Percentiles rank a stretch among this genome's conserved stretches.
phyloP scores from a whole-genome alignment of 2,113 vertebrate species.

The Atlantisia rogersi region DNA sequence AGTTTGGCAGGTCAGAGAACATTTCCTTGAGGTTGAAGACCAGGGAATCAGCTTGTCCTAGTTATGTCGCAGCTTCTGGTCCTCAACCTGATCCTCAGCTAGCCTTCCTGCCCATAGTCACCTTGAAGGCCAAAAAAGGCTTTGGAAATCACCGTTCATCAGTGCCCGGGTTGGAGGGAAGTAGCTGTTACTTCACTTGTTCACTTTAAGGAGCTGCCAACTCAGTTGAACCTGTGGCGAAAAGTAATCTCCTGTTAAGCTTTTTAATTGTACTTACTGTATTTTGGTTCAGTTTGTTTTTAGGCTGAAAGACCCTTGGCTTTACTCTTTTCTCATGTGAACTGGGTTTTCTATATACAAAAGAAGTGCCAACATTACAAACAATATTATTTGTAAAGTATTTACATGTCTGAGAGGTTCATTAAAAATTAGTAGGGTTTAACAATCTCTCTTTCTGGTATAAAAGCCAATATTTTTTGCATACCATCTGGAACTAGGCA shows the following conservation, averaged over 20 bases:
- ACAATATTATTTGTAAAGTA: not conserved
- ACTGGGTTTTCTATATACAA: not conserved
- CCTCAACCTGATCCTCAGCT: not conserved
- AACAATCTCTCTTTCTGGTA: not conserved
- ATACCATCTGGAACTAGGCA: not conserved
- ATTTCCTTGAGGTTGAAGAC: not conserved
- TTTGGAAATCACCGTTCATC: not conserved
- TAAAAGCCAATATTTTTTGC: not conserved
- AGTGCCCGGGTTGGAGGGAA: not conserved
- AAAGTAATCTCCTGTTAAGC: not conserved
- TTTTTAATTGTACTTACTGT: not conserved
- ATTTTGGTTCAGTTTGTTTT: not conserved
- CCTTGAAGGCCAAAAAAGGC: not conserved
- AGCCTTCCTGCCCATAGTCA: not conserved
- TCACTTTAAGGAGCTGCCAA: not conserved
- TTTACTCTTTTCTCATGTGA: not conserved
- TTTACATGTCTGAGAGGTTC: not conserved
- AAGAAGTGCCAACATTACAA: not conserved
- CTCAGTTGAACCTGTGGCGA: not conserved
- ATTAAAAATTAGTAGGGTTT: slow-evolving; percentile 9
- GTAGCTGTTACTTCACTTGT: not conserved
- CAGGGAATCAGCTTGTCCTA: not conserved
- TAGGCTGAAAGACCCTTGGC: not conserved
- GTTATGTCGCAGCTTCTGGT: not conserved
- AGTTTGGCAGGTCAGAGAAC: not conserved